These are phyloP conservation scores for Stomorhina lunata DNA, from an alignment of 2,888 invertebrate species.

Conservation along the genomic window DNA sequence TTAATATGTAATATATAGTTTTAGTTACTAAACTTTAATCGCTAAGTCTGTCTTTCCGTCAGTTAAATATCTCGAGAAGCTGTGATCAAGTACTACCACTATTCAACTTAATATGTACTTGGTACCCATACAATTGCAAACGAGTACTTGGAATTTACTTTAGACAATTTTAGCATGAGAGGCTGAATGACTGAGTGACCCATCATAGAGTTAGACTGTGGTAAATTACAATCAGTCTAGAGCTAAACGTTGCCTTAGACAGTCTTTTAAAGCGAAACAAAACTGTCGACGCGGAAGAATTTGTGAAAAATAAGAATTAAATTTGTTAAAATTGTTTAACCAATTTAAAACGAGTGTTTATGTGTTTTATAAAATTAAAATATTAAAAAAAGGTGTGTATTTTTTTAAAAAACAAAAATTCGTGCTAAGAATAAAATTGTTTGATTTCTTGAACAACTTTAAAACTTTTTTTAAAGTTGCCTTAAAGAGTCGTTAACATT, in stretches of 20 bases:
- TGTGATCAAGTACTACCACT: constrained; percentile 41
- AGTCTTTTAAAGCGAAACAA: constrained; percentile 19
- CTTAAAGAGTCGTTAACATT: not conserved
- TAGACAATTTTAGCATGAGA: constrained; percentile 3
- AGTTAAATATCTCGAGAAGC: constrained; percentile 40
- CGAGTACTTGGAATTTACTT: not conserved
- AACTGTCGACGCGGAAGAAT: constrained; percentile 47
- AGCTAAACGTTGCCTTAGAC: constrained; percentile 60
- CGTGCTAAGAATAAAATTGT: constrained; percentile 16
- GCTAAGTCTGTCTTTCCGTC: not conserved
- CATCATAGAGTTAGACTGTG: constrained; percentile 33
- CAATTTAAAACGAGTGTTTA: not conserved
- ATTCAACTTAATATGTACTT: too few relatives aligned
- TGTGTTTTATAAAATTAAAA: not conserved
- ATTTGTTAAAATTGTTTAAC: constrained; percentile 7
- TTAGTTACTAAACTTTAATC: constrained; percentile 22
- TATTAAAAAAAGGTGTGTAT: not conserved
- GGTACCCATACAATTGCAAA: not conserved
- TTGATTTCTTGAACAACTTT: not conserved
- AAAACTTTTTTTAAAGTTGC: not conserved
- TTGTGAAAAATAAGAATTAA: not conserved
- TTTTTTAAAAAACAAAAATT: not conserved
- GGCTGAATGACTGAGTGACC: constrained; percentile 35
- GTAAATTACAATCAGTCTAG: constrained; percentile 53
- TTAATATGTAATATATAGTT: constrained; percentile 8